A percentile compares a stretch with the other conserved stretches of the same genome.
Conservation (phyloP, 2,113 vertebrate genomes). For the Prunella himalayana region DNA sequence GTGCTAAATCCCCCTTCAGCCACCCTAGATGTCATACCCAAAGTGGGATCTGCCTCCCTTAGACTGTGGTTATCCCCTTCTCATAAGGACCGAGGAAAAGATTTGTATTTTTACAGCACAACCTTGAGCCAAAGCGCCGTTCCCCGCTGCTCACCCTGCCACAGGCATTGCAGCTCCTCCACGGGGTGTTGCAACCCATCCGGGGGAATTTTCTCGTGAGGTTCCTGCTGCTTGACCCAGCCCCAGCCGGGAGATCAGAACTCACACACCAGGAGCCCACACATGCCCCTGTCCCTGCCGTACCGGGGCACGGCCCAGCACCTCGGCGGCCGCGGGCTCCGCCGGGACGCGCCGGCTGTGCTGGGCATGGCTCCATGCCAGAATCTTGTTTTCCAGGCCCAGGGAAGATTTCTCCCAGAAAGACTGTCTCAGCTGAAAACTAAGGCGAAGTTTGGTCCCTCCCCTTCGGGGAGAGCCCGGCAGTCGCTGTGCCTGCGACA, state of each 20-base stretch:
- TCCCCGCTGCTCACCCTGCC: fast-evolving
- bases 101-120: not conserved
- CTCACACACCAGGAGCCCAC: not conserved
- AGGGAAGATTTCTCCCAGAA: not conserved
- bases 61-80: not conserved
- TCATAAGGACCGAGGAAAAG: not conserved
- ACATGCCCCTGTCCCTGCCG: not conserved
- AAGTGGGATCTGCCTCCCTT: fast-evolving
- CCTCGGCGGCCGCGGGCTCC: not conserved
- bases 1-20: not conserved
- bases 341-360: not conserved
- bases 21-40: not conserved
- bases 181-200: not conserved
- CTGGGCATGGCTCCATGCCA: not conserved
- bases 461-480: slow-evolving; percentile 16
- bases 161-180: not conserved
- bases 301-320: not conserved
- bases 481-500: not conserved
- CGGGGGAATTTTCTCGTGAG: not conserved
- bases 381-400: not conserved
- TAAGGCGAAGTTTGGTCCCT: slow-evolving; percentile 46
- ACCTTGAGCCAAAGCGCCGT: not conserved
- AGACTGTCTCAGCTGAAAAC: not conserved
- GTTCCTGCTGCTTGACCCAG: not conserved
- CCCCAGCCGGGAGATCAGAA: not conserved